Conservation (phyloP, 30 jellyfish, hydroid and myxozoan species). For the Catostylus mosaicus region DNA sequence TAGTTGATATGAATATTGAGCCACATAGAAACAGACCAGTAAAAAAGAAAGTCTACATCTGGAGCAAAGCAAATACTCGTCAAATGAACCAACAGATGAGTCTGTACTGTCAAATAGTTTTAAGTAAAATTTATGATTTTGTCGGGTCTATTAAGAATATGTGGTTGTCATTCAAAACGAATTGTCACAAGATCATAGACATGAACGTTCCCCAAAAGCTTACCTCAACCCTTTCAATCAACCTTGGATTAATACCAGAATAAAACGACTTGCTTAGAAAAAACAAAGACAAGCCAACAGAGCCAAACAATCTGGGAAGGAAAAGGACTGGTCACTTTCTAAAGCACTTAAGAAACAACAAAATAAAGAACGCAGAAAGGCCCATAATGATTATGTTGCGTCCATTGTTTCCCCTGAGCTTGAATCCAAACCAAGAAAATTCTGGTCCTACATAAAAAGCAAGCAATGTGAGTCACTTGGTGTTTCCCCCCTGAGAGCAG, state of each 20-base stretch:
- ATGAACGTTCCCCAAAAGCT: slow-evolving; percentile 37
- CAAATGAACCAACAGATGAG: background rate
- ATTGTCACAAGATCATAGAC: slow-evolving; percentile 22
- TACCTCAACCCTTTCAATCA: slow-evolving; percentile 16
- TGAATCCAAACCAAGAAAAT: slow-evolving; percentile 25
- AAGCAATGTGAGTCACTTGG: slow-evolving; percentile 22
- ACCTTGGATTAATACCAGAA: slow-evolving; percentile 24
- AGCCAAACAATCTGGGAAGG: slow-evolving; percentile 41
- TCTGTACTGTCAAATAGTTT: background rate
- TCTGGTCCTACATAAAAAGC: slow-evolving; percentile 11
- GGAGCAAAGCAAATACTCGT: slow-evolving; percentile 16
- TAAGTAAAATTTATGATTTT: background rate
- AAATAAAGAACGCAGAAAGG: slow-evolving; percentile 40
- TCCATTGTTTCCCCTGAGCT: slow-evolving; percentile 26
- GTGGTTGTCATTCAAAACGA: slow-evolving; percentile 9
- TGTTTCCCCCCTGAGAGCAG: slow-evolving; percentile 31
- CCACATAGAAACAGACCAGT: slow-evolving; percentile 14
- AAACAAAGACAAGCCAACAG: slow-evolving; percentile 21
- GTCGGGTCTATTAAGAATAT: too few relatives aligned
- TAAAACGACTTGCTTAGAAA: slow-evolving; percentile 14
- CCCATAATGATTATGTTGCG: slow-evolving; percentile 16
- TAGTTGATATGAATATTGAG: background rate
- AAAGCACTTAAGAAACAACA: slow-evolving; percentile 26
- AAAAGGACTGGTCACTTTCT: slow-evolving; percentile 27
- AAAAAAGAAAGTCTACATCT: slow-evolving; percentile 1